phyloP scores from a whole-genome alignment of 2,888 invertebrate genomes.

The Sipha maydis region DNA sequence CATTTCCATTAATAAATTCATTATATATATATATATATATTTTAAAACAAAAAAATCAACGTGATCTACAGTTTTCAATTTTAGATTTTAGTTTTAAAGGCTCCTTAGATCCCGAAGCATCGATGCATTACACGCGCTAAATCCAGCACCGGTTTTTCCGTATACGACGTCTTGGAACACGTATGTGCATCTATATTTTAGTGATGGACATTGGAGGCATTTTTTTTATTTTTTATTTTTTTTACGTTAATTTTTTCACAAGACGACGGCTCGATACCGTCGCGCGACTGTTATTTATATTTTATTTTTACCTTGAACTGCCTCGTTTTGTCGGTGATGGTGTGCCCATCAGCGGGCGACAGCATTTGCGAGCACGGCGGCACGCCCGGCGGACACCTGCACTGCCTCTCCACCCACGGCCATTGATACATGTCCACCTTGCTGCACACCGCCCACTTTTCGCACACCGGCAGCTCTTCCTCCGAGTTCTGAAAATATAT shows the following conservation, averaged over 20 bases:
- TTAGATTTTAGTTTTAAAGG: too few species aligned
- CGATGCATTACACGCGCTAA: too few species aligned
- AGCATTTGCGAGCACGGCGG: slow-evolving; percentile 71
- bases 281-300: not conserved
- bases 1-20: too few species aligned
- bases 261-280: not conserved
- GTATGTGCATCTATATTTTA: too few species aligned
- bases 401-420: slow-evolving; percentile 89
- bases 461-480: slow-evolving; percentile 82
- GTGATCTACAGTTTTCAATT: too few species aligned
- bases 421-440: slow-evolving; percentile 87
- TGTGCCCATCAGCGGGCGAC: slow-evolving; percentile 76
- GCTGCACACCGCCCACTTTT: slow-evolving; percentile 83
- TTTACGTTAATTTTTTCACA: too few species aligned
- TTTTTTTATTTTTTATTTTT: not conserved
- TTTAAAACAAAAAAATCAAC: too few species aligned
- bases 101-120: too few species aligned
- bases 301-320: slow-evolving; percentile 68
- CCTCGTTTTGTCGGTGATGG: slow-evolving; percentile 71
- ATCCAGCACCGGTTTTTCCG: too few species aligned
- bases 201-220: not conserved
- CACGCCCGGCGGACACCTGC: slow-evolving; percentile 75
- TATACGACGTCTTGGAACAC: too few species aligned
- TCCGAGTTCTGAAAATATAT: slow-evolving; percentile 76
- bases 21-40: too few species aligned